Base-by-base conservation (phyloP, 2,888 invertebrate genomes). In the Fissipunctia ypsillon region DNA sequence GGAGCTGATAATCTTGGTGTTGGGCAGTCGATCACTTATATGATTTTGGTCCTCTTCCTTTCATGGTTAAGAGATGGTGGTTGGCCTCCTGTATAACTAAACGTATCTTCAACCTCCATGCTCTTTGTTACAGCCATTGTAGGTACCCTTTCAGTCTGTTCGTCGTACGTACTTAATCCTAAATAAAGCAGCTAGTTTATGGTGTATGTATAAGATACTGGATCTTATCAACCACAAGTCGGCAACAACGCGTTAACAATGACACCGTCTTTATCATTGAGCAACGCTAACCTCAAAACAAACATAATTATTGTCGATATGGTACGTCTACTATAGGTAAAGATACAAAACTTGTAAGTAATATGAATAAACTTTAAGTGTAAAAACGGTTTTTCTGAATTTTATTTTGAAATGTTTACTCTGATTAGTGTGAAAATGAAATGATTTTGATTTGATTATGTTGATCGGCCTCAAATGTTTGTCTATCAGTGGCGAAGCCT, bases 241-340 rank as follows among this genome's bases (percentile, higher is more conserved):
- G 41, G 60, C 41, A 45, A 10, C 45, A 52, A 73, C 41, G 45
- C 41, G 45, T 52, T 41, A 25, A 59, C 57, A 68, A 59, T 56
- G 73, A 60, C 60, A 45, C 57, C 35, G 35, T 65, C 6, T 52
- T 75, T 84, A 85, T 78, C 76, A 75, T 52, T 56, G 6, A 45
- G 61, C 19, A 50, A 80, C 56, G 63, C 28, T 73, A 78, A 85
- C 73, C 80, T 74, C 50, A 70, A 77, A 57, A 68, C 56, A 80
- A 56, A 31, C 31, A 31, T 5, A 35, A 31, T n/a, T 73, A 35
- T 12, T 12, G 5, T 50, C 22, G 28, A 35, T 54, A 56, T 10
- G 2, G 7, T 61, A n/a, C 5, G 14, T 38, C n/a, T 22, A 28
- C 52, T 38, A 6, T 41, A n/a, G n/a, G n/a, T n/a, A 35, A 10